Percentiles rank a stretch among this genome's conserved stretches.
Conservation (phyloP, 2,797 vertebrate genomes). For the Hybognathus amarus region DNA sequence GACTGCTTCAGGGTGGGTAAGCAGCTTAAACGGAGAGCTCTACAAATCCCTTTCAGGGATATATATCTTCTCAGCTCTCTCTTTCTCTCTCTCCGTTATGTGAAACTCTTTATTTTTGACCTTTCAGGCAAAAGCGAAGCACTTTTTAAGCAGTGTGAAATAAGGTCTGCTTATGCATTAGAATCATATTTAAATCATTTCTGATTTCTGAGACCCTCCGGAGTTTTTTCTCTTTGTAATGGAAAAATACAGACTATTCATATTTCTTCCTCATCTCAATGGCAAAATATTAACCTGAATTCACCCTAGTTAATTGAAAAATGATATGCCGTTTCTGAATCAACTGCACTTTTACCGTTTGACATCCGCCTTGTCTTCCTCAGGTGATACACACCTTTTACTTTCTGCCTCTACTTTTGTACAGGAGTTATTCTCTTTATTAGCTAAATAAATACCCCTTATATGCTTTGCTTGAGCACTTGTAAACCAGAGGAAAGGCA, state of each 20-base stretch:
- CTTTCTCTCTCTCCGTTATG: neutral
- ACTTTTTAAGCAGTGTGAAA: conserved; percentile 29
- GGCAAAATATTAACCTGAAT: neutral
- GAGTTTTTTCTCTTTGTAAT: neutral
- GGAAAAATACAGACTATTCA: neutral
- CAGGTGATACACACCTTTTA: neutral
- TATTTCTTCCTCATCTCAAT: neutral
- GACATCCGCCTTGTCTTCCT: neutral
- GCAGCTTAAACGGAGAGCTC: conserved; percentile 52
- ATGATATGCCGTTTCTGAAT: neutral
- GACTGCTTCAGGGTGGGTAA: conserved; percentile 46
- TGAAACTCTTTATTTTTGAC: conserved; percentile 47
- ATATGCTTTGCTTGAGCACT: neutral
- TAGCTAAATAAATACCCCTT: too few species aligned
- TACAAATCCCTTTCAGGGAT: conserved; percentile 45
- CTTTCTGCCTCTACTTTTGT: neutral
- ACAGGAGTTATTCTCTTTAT: neutral
- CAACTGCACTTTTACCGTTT: neutral
- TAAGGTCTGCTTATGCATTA: conserved; percentile 13
- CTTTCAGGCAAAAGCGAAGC: conserved; percentile 29
- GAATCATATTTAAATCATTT: conserved; percentile 18
- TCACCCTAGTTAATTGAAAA: neutral
- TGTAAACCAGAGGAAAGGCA: neutral
- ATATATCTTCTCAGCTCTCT: conserved; percentile 10
- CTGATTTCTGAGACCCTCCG: neutral